Evolutionary conservation across 2,888 invertebrate genomes (phyloP), one percentile per base, ranked within the genome.

Genomic region (Xestia sexstrigata): DNA sequence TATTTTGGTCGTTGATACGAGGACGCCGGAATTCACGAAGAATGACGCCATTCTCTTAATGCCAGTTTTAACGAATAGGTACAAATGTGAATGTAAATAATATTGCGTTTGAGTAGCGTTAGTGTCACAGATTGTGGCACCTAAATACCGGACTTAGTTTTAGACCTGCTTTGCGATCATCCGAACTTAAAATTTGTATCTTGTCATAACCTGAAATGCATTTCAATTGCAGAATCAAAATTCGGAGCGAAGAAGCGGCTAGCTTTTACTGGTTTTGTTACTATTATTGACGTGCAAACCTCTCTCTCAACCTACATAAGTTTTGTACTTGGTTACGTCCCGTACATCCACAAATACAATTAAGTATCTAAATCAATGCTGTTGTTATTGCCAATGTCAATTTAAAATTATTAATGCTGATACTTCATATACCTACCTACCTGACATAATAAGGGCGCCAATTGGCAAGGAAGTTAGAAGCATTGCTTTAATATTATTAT

Each of bases 11-110:
- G 94, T 94, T 94, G 92, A 94, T 95, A 94, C 93, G 92, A 92
- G 93, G 93, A 92, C 92, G 91, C 87, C 91, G 91, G 91, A 93
- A 94, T 95, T 95, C 92, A 91, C 91, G 88, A 92, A 93, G 94
- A 93, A 95, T 96, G 95, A 95, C 95, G 95, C 94, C 94, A 96
- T 95, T 93, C 93, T 94, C 92, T 93, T 91, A 90, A 92, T 92
- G 91, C 90, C 91, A 90, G 90, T 89, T 89, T 90, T 86, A 83
- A 76, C 77, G 76, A 62, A 74, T 85, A 82, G 76, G 75, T 83
- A 86, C 71, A 74, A 79, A 80, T 76, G 76, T 72, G 68, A 79
- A 85, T 81, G 83, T 84, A 76, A 77, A 74, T 79, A 75, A 72
- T 79, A 79, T 79, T 88, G 74, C 75, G 78, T 68, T 78, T 67